Conservation (phyloP, 2,113 vertebrate genomes). For the Sebastes fasciatus region DNA sequence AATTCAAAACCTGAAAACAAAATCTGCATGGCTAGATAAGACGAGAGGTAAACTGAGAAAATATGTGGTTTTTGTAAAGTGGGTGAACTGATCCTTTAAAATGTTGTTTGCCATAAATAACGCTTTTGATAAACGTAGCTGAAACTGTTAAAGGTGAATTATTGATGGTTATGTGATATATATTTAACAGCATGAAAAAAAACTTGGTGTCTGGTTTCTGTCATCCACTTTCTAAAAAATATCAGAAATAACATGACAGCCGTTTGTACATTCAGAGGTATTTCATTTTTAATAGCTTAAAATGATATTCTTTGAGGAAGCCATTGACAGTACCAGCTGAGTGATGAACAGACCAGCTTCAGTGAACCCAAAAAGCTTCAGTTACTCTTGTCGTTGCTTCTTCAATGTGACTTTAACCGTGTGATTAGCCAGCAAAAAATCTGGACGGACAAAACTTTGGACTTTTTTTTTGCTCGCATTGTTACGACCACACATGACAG, state of each 20-base stretch:
- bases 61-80: neutral
- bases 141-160: neutral
- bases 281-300: slow-evolving; percentile 63
- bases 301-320: slow-evolving; percentile 23
- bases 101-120: neutral
- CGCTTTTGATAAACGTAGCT: neutral
- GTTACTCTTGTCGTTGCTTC: slow-evolving; percentile 15
- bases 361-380: slow-evolving; percentile 16
- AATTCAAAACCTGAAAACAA: neutral
- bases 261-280: slow-evolving; percentile 60
- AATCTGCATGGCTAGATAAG: neutral
- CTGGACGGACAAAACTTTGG: neutral
- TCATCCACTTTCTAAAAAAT: neutral
- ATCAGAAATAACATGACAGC: slow-evolving; percentile 40
- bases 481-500: neutral
- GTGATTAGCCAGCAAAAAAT: neutral
- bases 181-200: neutral
- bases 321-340: slow-evolving; percentile 26
- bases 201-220: neutral
- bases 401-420: neutral
- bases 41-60: neutral
- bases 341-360: neutral
- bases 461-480: neutral
- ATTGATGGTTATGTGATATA: neutral
- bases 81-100: slow-evolving; percentile 5